Conservation (phyloP, 1,140 invertebrate species). For the Drosophila watanabei region DNA sequence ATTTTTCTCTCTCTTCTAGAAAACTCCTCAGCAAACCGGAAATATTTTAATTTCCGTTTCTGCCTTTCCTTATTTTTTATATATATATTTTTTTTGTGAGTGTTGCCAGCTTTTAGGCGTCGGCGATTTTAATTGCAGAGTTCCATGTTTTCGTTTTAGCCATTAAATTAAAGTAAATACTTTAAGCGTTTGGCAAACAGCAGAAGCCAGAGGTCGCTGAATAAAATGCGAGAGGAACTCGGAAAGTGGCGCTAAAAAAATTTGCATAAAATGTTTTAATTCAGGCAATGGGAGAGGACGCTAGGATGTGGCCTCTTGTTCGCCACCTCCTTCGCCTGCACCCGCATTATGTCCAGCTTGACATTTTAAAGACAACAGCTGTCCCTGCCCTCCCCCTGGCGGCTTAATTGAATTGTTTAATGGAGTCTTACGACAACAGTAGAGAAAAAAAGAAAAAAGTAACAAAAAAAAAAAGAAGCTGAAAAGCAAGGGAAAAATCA, state of each 20-base stretch:
- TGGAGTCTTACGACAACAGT: conserved; percentile 72
- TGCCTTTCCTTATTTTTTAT: conserved; percentile 37
- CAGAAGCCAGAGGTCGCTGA: conserved; percentile 46
- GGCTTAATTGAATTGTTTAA: conserved; percentile 83
- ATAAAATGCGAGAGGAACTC: conserved; percentile 44
- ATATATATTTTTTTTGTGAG: background rate
- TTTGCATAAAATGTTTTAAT: conserved; percentile 83
- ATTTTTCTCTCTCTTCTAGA: background rate
- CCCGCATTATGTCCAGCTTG: conserved; percentile 55
- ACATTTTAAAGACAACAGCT: conserved; percentile 77
- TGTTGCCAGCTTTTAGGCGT: conserved; percentile 63
- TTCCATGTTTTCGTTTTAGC: conserved; percentile 46
- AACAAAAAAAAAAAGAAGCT: conserved; percentile 22
- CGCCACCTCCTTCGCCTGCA: background rate
- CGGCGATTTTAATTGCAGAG: conserved; percentile 66
- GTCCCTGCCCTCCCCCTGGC: conserved; percentile 4
- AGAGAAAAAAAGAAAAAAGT: background rate
- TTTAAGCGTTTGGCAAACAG: conserved; percentile 71
- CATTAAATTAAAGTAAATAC: conserved; percentile 79
- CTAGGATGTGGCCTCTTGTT: conserved; percentile 10
- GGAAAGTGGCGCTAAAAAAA: conserved; percentile 50
- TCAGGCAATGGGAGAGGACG: conserved; percentile 28
- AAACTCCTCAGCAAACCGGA: conserved; percentile 66
- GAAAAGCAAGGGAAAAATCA: conserved; percentile 64
- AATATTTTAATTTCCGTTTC: conserved; percentile 81